Evolutionary conservation across 1,140 invertebrate genomes (phyloP).

Genomic region (Nasonia longicornis): DNA sequence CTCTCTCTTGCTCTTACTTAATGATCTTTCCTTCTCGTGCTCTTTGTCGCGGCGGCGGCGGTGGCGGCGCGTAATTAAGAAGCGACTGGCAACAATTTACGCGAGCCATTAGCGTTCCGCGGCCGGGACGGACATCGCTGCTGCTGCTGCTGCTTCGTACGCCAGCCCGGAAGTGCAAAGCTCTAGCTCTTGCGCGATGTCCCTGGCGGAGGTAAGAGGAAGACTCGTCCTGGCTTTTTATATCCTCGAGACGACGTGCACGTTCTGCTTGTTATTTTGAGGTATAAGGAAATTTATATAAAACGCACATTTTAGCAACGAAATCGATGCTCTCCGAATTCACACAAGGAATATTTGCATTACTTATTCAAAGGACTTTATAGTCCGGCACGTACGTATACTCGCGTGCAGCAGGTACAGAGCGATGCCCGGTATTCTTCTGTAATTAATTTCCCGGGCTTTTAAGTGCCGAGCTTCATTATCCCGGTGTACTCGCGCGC

Average conservation of each 20-base stretch:
- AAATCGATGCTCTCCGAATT: neutral
- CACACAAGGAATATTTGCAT: neutral
- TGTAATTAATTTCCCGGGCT: slow-evolving; percentile 28
- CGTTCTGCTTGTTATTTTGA: too few species aligned
- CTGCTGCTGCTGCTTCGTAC: neutral
- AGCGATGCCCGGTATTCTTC: neutral
- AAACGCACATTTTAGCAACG: neutral
- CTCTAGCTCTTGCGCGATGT: neutral
- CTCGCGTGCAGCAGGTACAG: too few species aligned
- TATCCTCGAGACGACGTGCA: neutral
- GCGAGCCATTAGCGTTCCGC: slow-evolving; percentile 46
- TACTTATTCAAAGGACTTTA: neutral
- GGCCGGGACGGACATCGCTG: neutral
- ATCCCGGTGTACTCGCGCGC: neutral
- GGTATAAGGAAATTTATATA: too few species aligned
- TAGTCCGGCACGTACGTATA: too few species aligned
- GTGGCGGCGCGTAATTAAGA: slow-evolving; percentile 46
- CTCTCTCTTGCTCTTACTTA: slow-evolving; percentile 24
- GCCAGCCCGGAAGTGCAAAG: neutral
- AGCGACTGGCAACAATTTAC: slow-evolving; percentile 47
- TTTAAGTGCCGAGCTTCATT: slow-evolving; percentile 30
- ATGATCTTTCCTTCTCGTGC: slow-evolving; percentile 21
- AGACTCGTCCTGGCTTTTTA: neutral
- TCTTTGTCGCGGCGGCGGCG: slow-evolving; percentile 13
- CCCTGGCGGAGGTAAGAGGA: neutral